These are phyloP conservation scores for Porites lutea DNA, from an alignment of 64 coral and sea anemone species.

Conservation along the genomic window DNA sequence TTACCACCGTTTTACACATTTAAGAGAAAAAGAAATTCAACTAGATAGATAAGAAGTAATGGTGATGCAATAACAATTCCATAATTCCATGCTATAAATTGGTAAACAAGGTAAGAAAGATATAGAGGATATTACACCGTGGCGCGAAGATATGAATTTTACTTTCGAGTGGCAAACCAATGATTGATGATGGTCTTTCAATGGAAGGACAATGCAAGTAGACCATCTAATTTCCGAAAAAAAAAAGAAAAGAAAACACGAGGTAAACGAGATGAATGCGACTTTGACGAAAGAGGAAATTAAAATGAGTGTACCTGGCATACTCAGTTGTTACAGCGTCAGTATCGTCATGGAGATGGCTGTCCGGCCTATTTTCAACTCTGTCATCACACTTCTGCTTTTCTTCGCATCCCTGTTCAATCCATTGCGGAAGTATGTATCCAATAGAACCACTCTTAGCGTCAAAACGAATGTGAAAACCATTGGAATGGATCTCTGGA, in stretches of 20 bases:
- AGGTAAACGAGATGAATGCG: not conserved
- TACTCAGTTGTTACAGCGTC: not conserved
- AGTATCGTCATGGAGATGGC: not conserved
- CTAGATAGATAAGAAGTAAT: too few relatives aligned
- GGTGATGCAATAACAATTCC: too few relatives aligned
- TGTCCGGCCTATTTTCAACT: not conserved
- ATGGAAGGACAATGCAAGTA: slow-evolving; percentile 82
- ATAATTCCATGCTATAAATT: too few relatives aligned
- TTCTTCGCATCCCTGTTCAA: slow-evolving; percentile 7
- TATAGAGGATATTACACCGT: too few relatives aligned
- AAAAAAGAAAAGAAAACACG: not conserved
- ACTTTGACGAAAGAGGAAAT: not conserved
- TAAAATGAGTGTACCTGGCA: not conserved
- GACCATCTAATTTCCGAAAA: slow-evolving; percentile 55
- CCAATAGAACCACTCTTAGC: slow-evolving; percentile 90
- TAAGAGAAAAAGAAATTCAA: too few relatives aligned
- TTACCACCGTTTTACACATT: too few relatives aligned
- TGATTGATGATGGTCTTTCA: slow-evolving; percentile 78
- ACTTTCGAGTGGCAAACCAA: too few relatives aligned
- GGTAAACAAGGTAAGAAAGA: too few relatives aligned
- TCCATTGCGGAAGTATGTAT: slow-evolving; percentile 91
- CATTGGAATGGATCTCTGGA: slow-evolving; percentile 94
- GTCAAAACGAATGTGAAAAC: slow-evolving; percentile 89
- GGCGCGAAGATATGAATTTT: too few relatives aligned
- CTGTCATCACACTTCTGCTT: not conserved